Evolutionary conservation across 2,888 invertebrate species (phyloP).

Genomic region (Eustalomyia histrio): DNA sequence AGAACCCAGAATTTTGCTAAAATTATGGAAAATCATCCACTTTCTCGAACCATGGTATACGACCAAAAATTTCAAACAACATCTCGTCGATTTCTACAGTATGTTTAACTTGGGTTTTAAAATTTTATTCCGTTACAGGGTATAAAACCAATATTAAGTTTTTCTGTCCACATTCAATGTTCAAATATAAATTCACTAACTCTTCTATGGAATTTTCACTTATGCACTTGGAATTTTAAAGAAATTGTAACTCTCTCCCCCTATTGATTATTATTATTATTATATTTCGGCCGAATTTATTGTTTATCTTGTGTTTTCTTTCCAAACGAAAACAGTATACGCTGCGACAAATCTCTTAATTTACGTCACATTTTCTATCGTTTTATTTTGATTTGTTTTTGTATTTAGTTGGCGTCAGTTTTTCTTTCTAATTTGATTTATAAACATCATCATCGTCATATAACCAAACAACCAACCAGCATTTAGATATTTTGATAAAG

Average conservation of each 20-base stretch:
- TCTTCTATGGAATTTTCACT: neutral
- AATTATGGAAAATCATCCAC: too few species aligned
- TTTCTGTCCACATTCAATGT: too few species aligned
- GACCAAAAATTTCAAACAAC: too few species aligned
- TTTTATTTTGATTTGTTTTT: neutral
- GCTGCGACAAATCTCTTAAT: constrained; percentile 1
- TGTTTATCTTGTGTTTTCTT: neutral
- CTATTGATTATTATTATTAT: neutral
- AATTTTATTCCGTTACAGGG: too few species aligned
- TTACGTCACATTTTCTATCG: constrained; percentile 6
- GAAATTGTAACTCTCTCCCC: neutral
- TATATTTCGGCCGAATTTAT: neutral
- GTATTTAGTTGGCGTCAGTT: constrained; percentile 43
- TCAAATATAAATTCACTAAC: too few species aligned
- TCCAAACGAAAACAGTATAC: neutral
- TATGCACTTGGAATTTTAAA: neutral
- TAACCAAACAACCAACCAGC: constrained; percentile 1
- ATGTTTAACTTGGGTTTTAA: too few species aligned
- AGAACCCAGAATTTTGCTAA: too few species aligned
- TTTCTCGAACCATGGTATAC: too few species aligned
- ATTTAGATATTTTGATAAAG: neutral
- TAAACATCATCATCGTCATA: constrained; percentile 12
- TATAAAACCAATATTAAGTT: too few species aligned
- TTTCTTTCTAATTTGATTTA: constrained; percentile 35
- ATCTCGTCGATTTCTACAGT: too few species aligned